Conservation (phyloP, 2,797 vertebrate genomes). For the Taeniopygia guttata region DNA sequence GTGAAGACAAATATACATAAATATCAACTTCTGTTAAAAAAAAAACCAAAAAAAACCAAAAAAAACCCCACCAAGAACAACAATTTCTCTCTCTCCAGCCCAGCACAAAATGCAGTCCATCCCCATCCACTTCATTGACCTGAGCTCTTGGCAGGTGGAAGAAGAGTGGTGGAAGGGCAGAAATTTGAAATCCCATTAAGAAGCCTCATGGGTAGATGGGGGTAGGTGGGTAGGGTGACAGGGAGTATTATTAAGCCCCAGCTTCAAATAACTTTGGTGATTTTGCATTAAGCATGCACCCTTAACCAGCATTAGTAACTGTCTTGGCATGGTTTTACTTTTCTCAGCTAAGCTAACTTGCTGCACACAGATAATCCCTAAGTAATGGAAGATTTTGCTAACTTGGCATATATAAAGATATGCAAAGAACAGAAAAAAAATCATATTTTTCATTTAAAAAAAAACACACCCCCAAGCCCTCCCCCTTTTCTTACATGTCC, state of each 20-base stretch:
- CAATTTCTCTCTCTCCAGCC: neutral
- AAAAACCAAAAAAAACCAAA: neutral
- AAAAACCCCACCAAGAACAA: too few species aligned
- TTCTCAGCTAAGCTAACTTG: neutral
- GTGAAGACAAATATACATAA: neutral
- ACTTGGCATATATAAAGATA: neutral
- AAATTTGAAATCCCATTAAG: neutral
- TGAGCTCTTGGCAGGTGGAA: neutral
- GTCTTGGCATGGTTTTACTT: neutral
- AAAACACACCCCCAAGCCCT: neutral
- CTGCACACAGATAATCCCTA: neutral
- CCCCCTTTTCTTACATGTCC: neutral
- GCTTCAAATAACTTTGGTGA: neutral
- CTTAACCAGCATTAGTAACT: neutral
- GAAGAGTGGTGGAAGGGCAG: neutral
- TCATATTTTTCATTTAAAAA: neutral
- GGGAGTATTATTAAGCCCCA: neutral
- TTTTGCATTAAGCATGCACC: neutral
- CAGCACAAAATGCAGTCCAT: neutral
- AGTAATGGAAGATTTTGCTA: neutral
- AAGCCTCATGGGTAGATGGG: rapidly evolving
- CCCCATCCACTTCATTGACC: rapidly evolving
- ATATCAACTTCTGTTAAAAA: neutral
- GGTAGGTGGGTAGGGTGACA: neutral
- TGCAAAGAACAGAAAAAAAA: neutral